A percentile compares a stretch with the other conserved stretches of the same genome.
Conservation (phyloP, 1,140 invertebrate genomes). For the Delia radicum region DNA sequence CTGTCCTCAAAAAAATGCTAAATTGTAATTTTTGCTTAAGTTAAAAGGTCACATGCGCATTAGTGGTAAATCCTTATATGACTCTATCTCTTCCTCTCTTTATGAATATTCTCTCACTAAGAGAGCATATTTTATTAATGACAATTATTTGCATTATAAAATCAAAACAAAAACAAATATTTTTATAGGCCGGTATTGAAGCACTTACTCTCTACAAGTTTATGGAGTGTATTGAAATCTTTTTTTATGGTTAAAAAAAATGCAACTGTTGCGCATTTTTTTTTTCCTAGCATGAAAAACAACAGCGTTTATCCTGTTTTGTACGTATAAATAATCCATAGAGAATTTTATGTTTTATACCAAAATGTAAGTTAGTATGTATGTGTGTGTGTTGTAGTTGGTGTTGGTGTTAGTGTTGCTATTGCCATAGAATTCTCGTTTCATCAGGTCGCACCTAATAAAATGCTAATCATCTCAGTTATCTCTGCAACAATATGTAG, state of each 20-base stretch:
- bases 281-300: slow-evolving; percentile 7
- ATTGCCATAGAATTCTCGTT: neutral
- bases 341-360: neutral
- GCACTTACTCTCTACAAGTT: neutral
- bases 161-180: slow-evolving; percentile 21
- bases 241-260: slow-evolving; percentile 13
- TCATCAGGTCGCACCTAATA: slow-evolving; percentile 9
- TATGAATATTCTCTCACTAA: neutral
- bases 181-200: slow-evolving; percentile 9
- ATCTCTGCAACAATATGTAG: neutral
- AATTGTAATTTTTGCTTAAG: neutral
- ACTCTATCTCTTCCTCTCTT: neutral
- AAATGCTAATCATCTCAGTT: slow-evolving; percentile 14
- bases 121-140: no score
- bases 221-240: neutral
- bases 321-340: neutral
- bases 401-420: neutral
- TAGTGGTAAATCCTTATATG: neutral
- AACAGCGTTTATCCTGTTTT: neutral
- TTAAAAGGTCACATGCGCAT: slow-evolving; percentile 12
- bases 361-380: neutral
- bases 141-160: neutral
- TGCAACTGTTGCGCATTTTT: slow-evolving; percentile 34
- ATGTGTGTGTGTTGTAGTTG: neutral
- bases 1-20: neutral